Percentiles rank a stretch among this genome's conserved stretches.
phyloP scores from a whole-genome alignment of 2,888 invertebrate species.

The Abscondita cerata region DNA sequence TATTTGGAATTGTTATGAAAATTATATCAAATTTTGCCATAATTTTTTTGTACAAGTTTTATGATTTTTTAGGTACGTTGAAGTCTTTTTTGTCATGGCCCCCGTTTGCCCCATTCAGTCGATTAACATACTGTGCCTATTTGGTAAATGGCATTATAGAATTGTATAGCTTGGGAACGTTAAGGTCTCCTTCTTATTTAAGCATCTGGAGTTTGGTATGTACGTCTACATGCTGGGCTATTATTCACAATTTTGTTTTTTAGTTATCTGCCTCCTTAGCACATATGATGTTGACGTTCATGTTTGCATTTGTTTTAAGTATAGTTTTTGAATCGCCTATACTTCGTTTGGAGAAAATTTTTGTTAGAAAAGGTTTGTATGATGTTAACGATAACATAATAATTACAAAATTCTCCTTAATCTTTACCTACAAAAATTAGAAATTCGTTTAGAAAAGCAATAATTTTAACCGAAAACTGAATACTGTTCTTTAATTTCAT shows the following conservation, averaged over 20 bases:
- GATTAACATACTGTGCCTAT: slow-evolving; percentile 76
- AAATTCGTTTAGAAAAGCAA: no score
- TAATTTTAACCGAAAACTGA: no score
- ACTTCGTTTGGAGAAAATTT: slow-evolving; percentile 72
- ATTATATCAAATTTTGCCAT: no score
- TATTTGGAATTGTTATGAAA: no score
- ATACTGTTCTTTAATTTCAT: no score
- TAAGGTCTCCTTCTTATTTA: slow-evolving; percentile 65
- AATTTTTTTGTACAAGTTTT: no score
- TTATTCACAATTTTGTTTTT: slow-evolving; percentile 44
- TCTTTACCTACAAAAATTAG: no score
- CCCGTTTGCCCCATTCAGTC: slow-evolving; percentile 69
- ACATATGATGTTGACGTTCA: slow-evolving; percentile 41
- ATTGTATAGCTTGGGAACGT: slow-evolving; percentile 67
- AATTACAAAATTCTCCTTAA: no score
- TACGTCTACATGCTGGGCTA: no score
- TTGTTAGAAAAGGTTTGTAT: slow-evolving; percentile 65
- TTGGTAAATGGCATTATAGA: slow-evolving; percentile 75
- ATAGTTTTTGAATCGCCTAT: slow-evolving; percentile 75
- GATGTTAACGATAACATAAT: no score
- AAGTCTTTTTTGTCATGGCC: slow-evolving; percentile 67
- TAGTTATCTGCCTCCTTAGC: slow-evolving; percentile 66
- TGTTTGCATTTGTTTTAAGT: slow-evolving; percentile 62
- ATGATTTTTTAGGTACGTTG: slow-evolving; percentile 60
- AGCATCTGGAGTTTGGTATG: slow-evolving; percentile 70